phyloP scores from a whole-genome alignment of 2,113 vertebrate genomes.

The Cyprinus carpio region DNA sequence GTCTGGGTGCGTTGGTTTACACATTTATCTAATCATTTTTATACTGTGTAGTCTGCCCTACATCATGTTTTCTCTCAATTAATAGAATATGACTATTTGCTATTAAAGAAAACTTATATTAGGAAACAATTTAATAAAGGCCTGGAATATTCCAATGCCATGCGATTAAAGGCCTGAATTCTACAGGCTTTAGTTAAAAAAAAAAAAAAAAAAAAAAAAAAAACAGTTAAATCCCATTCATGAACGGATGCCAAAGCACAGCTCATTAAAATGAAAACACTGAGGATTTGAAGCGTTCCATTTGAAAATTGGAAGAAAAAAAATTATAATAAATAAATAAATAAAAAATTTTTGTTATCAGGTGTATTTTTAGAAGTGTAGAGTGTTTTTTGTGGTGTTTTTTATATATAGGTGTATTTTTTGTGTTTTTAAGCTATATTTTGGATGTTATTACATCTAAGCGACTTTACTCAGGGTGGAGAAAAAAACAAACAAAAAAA shows the following conservation, averaged over 20 bases:
- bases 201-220: slow-evolving; percentile 3
- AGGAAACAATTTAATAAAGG: background rate
- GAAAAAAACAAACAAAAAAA: background rate
- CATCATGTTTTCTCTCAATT: background rate
- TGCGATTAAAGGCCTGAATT: slow-evolving; percentile 18
- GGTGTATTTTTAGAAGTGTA: too few relatives aligned
- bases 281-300: slow-evolving; percentile 7
- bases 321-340: background rate
- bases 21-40: background rate
- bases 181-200: background rate
- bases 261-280: slow-evolving; percentile 33
- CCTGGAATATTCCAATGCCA: background rate
- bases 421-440: background rate
- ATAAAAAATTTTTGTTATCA: too few relatives aligned
- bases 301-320: background rate
- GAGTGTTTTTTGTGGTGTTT: too few relatives aligned
- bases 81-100: background rate
- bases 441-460: background rate
- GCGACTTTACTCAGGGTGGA: background rate
- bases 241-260: slow-evolving; percentile 2
- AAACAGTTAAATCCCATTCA: slow-evolving; percentile 17
- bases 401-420: background rate
- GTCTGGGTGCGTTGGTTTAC: background rate
- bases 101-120: background rate
- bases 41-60: background rate